phyloP scores from a whole-genome alignment of 2,113 vertebrate genomes.

The Pristiophorus japonicus region DNA sequence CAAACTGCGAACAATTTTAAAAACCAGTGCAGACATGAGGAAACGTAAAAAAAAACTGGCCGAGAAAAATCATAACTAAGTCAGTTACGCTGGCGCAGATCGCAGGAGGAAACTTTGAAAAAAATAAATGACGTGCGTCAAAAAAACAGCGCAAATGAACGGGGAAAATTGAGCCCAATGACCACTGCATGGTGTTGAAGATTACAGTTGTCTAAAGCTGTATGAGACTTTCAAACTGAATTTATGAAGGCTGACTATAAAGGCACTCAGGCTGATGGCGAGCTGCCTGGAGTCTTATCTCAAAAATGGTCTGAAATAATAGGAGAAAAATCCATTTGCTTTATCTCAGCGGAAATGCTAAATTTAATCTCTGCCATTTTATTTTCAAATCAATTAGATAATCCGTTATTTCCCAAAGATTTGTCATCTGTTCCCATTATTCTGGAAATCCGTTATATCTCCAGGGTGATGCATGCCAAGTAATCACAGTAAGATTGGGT shows the following conservation, averaged over 20 bases:
- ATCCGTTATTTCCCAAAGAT: conserved; percentile 3
- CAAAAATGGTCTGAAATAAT: background rate
- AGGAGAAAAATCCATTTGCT: conserved; percentile 7
- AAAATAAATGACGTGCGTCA: too few species aligned
- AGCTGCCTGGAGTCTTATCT: background rate
- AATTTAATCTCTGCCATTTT: conserved; percentile 15
- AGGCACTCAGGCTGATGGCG: background rate
- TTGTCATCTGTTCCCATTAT: background rate
- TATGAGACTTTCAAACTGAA: background rate
- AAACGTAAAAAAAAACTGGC: too few species aligned
- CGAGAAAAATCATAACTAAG: too few species aligned
- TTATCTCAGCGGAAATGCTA: background rate
- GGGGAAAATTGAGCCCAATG: too few species aligned
- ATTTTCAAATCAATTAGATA: background rate
- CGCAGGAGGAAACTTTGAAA: too few species aligned
- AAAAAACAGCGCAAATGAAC: too few species aligned
- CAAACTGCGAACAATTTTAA: too few species aligned
- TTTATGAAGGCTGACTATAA: background rate
- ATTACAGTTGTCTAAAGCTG: background rate
- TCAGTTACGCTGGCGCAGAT: too few species aligned
- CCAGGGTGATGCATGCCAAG: background rate
- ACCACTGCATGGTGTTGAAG: background rate
- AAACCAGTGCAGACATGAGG: too few species aligned
- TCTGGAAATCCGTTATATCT: background rate
- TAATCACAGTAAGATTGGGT: background rate